Percentiles rank a stretch among this genome's conserved stretches.
Evolutionary conservation across 2,113 vertebrate species (phyloP).

Genomic region (Pelusios castaneus): DNA sequence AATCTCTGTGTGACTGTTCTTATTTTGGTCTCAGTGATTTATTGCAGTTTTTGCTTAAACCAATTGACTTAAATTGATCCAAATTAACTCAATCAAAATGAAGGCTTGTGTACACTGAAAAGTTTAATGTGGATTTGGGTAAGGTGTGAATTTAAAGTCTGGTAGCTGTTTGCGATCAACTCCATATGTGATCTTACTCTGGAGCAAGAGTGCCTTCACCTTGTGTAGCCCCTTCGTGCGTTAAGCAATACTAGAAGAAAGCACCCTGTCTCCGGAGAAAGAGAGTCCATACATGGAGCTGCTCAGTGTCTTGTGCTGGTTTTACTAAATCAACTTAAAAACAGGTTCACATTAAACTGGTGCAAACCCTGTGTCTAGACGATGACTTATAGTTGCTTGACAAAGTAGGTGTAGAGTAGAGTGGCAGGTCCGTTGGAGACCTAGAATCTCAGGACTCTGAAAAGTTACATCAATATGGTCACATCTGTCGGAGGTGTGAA

Average conservation of each 20-base stretch:
- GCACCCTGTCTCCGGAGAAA: background rate
- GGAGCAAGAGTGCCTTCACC: background rate
- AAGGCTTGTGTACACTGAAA: background rate
- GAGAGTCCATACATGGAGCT: background rate
- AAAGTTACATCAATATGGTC: background rate
- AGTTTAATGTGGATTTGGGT: background rate
- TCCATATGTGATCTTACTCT: background rate
- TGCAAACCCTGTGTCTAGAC: background rate
- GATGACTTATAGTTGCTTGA: background rate
- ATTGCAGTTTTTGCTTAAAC: background rate
- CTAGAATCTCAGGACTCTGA: rapidly evolving
- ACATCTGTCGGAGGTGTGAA: background rate
- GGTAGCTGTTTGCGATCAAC: background rate
- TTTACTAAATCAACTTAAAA: background rate
- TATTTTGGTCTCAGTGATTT: background rate
- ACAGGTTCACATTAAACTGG: background rate
- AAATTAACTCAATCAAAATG: background rate
- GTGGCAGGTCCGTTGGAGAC: background rate
- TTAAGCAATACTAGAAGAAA: background rate
- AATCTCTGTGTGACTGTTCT: background rate
- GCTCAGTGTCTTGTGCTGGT: background rate
- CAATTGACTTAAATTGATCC: background rate
- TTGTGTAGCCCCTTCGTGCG: background rate
- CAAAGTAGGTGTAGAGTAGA: conserved; percentile 1
- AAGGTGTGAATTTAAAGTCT: background rate